Evolutionary conservation across 2,797 vertebrate species (phyloP), one percentile per base, ranked within the genome.

Genomic region (Malurus leucopterus): DNA sequence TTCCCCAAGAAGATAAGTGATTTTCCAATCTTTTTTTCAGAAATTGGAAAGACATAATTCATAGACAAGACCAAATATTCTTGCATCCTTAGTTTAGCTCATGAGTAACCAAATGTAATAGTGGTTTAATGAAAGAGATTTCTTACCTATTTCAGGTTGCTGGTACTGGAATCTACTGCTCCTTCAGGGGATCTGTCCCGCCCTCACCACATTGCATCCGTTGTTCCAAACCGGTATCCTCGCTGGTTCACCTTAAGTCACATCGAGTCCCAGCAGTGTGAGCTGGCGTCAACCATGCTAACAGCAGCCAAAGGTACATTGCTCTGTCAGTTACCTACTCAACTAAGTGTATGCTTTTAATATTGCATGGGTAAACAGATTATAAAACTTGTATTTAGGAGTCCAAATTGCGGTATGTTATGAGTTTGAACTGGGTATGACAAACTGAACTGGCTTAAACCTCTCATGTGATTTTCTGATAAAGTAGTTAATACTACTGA

Each of bases 191-290:
- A 99, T 92, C 92, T 99, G 96, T 98, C 98, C 75, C 98, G 98
- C 92, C 98, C 98, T 65, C 98, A 99, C 96, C 98, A 99, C 92
- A 98, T 99, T 80, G 98, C 99, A 36, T 99, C 99, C 8, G 98
- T 99, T 91, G 98, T 99, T 94, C 98, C 98, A 94, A 99, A 99
- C 97, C 98, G 98, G 53, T 99, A 99, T 95, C 99, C 99, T 34
- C 98, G 98, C 86, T 99, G 99, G 99, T 99, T 99, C 98, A 99
- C 98, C 62, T 97, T 99, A 94, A 99, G 98, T 97, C 99, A 99
- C 98, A 99, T 99, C 30, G 99, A 99, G 96, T 99, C 99, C 90
- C 99, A 99, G 97, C 99, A 99, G 96, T 99, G 99, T 97, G 99
- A 99, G 96, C 98, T 99, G 97, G 99, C 99, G 40, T 99, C 99